Base-by-base conservation (phyloP, 2,888 invertebrate species). In the Lepidochitona cinerea region DNA sequence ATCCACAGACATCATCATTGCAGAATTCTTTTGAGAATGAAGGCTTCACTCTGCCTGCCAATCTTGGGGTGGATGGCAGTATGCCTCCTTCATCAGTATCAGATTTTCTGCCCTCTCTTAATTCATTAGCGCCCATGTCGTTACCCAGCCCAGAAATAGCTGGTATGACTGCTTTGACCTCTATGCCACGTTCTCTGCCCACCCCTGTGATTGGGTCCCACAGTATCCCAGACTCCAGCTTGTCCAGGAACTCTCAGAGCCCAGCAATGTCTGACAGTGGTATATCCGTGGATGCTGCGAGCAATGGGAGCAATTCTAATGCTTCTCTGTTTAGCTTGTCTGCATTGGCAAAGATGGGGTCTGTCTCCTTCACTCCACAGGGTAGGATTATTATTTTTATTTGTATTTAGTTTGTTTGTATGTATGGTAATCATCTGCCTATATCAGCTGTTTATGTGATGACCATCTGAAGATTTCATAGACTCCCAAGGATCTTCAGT, bases 321-420 rank as follows among this genome's bases (percentile, higher is more conserved):
- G 85, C 84, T 35, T 85, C 96, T 14, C 94, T 96, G 84, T 96
- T 95, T 91, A 97, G 97, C 92, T 92, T 97, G 80, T 96, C 97
- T 88, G 96, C 96, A 36, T 93, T 97, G 75, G 96, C 96, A 75
- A 97, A 97, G 91, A 93, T 97, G 73, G 96, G 96, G 86, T 91
- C 91, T 75, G 86, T 89, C 52, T 88, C 91, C n/a, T 90, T 92
- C 78, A 92, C 91, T 71, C 91, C 90, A 83, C 92, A 91, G 88
- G 92, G 92, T 92, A 83, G 77, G 75, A n/a, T n/a, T n/a, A n/a
- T n/a, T n/a, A n/a, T n/a, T n/a, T n/a, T n/a, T n/a, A n/a, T n/a
- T n/a, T n/a, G n/a, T n/a, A n/a, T n/a, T n/a, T n/a, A n/a, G n/a
- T n/a, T n/a, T n/a, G n/a, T n/a, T n/a, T n/a, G n/a, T n/a, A n/a